phyloP scores from a whole-genome alignment of 2,797 vertebrate genomes.

The Oreortyx pictus region DNA sequence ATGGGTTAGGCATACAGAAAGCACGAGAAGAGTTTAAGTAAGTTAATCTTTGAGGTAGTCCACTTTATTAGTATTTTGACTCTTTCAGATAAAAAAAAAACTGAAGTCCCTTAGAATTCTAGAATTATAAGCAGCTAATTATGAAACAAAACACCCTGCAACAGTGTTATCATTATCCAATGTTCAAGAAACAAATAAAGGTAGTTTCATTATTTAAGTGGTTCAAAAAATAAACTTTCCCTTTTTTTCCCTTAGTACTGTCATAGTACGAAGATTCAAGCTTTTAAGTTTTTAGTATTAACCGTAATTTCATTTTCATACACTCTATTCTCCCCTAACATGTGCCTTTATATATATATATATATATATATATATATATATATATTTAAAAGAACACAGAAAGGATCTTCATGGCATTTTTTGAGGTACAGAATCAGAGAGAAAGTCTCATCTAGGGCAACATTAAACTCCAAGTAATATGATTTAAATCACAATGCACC shows the following conservation, averaged over 20 bases:
- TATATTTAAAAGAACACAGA: neutral
- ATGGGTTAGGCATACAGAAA: neutral
- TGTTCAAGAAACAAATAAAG: neutral
- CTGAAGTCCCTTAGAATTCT: too few species aligned
- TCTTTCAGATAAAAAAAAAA: neutral
- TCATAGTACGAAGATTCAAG: neutral
- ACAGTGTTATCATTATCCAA: neutral
- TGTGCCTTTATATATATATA: too few species aligned
- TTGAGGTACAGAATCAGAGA: neutral
- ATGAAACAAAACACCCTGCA: neutral
- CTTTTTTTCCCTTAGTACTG: neutral
- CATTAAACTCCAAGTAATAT: neutral
- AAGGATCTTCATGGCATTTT: neutral
- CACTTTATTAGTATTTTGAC: too few species aligned
- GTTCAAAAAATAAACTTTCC: neutral
- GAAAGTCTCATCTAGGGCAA: neutral
- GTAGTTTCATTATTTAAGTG: neutral
- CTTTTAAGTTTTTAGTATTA: neutral
- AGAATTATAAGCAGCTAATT: neutral
- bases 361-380: too few species aligned
- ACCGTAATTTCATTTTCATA: neutral
- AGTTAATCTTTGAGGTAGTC: neutral
- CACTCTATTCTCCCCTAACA: neutral
- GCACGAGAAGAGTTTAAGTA: neutral
- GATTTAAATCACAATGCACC: neutral